Evolutionary conservation across 2,113 vertebrate species (phyloP), one percentile per base, ranked within the genome.

Genomic region (Plectropomus leopardus): DNA sequence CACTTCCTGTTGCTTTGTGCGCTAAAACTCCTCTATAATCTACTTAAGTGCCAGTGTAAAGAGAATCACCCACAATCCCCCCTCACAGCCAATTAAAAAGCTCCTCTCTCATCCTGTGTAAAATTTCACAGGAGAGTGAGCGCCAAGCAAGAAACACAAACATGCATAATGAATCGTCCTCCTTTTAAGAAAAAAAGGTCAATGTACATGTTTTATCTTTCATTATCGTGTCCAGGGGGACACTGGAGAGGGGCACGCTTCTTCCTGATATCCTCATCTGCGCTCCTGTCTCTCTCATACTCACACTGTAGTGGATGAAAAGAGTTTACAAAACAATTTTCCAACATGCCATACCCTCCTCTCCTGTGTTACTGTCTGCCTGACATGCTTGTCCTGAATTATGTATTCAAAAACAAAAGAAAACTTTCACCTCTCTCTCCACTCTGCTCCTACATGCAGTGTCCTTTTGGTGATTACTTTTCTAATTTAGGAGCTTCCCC

Each of bases 111-210:
- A 61, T 73, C 40, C 53, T 67, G 72, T 64, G 9, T 78, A 13
- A 66, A 80, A 83, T 82, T 75, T 79, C 63, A 14, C 60, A 73
- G 44, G 32, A 75, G 84, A 42, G 4, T 44, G 30, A 78, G 48
- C 4, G 16, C 5, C 7, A 34, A 47, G 69, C 55, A 50, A 75
- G 54, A 60, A 77, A 87, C 71, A 83, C 76, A 90, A 90, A 85
- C 75, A 85, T 86, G 74, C 79, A 89, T 87, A 86, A 86, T 84
- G 66, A 82, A 85, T 75, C 28, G 19, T 28, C 58, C 53, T 76
- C 71, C 42, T 77, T 81, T 75, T 65, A 60, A 61, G 21, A 32
- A 42, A 65, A n/a, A 82, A 83, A 85, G 71, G 67, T 36, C 71
- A 73, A 42, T 72, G 47, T 48, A 63, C 53, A n/a, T 58, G 57